Evolutionary conservation across 2,888 invertebrate species (phyloP).

Genomic region (Dynastes maya): DNA sequence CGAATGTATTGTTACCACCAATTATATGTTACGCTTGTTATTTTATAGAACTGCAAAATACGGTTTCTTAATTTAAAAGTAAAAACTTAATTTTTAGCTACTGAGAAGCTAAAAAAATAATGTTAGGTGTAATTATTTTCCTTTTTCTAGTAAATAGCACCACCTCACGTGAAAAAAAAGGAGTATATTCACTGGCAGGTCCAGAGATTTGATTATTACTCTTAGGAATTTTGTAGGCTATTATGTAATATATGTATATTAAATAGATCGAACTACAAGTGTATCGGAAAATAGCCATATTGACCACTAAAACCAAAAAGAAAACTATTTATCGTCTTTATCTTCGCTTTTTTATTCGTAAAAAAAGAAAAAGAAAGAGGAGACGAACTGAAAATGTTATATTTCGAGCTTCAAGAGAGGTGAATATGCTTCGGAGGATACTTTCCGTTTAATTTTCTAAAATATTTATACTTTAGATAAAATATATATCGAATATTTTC

Average conservation of each 20-base stretch:
- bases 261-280: slow-evolving; percentile 62
- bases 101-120: slow-evolving; percentile 52
- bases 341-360: slow-evolving; percentile 27
- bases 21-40: too few species aligned
- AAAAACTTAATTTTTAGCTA: slow-evolving; percentile 39
- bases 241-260: slow-evolving; percentile 57
- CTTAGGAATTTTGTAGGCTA: slow-evolving; percentile 53
- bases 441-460: too few species aligned
- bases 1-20: too few species aligned
- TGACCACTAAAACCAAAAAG: slow-evolving; percentile 62
- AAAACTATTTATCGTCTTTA: slow-evolving; percentile 65
- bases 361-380: neutral
- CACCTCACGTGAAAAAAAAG: slow-evolving; percentile 47
- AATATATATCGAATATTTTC: slow-evolving; percentile 68
- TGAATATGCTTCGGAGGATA: slow-evolving; percentile 65
- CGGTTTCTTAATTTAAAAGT: too few species aligned
- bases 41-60: too few species aligned
- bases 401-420: slow-evolving; percentile 70
- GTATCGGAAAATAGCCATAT: slow-evolving; percentile 65
- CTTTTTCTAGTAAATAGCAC: slow-evolving; percentile 39
- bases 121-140: slow-evolving; percentile 2
- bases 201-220: slow-evolving; percentile 55
- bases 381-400: slow-evolving; percentile 57
- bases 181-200: slow-evolving; percentile 59
- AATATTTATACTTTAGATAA: slow-evolving; percentile 2